Evolutionary conservation across 2,888 invertebrate genomes (phyloP).

Genomic region (Dynastes hyllus): DNA sequence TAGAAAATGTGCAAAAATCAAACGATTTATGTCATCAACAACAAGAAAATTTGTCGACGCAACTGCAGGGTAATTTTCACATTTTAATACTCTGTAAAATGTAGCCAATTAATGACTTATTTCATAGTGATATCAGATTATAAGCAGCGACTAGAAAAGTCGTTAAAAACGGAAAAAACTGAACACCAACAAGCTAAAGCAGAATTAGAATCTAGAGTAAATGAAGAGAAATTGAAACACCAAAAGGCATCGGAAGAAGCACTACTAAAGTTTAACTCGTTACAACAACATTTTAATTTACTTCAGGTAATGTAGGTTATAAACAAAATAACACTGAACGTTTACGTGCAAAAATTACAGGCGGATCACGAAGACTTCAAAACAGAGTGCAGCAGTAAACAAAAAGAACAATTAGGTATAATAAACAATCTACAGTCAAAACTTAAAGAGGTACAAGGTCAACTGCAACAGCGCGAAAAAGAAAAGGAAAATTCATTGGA

Average conservation of each 20-base stretch:
- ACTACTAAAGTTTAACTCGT: constrained; percentile 73
- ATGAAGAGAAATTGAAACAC: constrained; percentile 72
- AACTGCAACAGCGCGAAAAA: constrained; percentile 69
- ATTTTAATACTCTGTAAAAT: background rate
- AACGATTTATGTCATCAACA: constrained; percentile 75
- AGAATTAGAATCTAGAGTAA: constrained; percentile 71
- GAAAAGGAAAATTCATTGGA: constrained; percentile 64
- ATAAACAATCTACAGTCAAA: constrained; percentile 72
- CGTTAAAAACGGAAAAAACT: constrained; percentile 73
- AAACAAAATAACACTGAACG: background rate
- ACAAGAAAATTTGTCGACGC: constrained; percentile 75
- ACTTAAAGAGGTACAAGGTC: constrained; percentile 70
- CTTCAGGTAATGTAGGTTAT: constrained; percentile 65
- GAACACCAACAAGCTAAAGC: constrained; percentile 73
- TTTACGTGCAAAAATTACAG: constrained; percentile 59
- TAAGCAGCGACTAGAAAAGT: constrained; percentile 75
- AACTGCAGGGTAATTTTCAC: constrained; percentile 73
- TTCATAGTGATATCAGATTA: constrained; percentile 74
- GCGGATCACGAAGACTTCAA: constrained; percentile 73
- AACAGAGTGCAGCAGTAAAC: constrained; percentile 71
- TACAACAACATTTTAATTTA: constrained; percentile 75
- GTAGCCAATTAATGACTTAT: constrained; percentile 1
- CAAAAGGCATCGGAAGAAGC: constrained; percentile 73
- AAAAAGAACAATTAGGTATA: constrained; percentile 71
- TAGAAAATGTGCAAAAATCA: constrained; percentile 74